Conservation (phyloP, 1,140 invertebrate species). For the Drosophila oshimai region DNA sequence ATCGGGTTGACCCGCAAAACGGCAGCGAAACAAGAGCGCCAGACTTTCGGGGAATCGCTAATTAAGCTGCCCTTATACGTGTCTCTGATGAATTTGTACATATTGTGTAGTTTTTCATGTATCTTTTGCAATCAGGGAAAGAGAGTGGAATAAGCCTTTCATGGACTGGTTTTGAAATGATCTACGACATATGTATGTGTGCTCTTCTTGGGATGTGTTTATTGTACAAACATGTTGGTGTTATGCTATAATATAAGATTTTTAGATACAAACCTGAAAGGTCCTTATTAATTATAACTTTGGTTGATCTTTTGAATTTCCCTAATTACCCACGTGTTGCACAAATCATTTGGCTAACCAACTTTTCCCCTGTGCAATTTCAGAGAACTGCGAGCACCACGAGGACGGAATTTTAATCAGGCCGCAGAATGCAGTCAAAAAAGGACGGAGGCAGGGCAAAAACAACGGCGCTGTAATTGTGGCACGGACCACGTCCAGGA, state of each 20-base stretch:
- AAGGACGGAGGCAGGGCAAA: constrained; percentile 6
- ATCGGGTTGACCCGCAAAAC: constrained; percentile 24
- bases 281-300: too few relatives aligned
- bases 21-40: constrained; percentile 27
- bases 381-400: background rate
- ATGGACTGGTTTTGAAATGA: background rate
- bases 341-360: constrained; percentile 14
- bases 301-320: background rate
- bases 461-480: constrained; percentile 57
- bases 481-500: constrained; percentile 27
- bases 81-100: background rate
- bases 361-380: constrained; percentile 3
- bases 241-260: too few relatives aligned
- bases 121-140: background rate
- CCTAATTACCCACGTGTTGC: background rate
- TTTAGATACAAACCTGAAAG: too few relatives aligned
- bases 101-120: background rate
- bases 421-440: constrained; percentile 50
- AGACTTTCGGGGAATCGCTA: constrained; percentile 28
- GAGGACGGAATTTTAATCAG: constrained; percentile 58
- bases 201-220: background rate
- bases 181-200: background rate
- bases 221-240: too few relatives aligned
- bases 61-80: constrained; percentile 17
- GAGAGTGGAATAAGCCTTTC: background rate